A percentile compares a stretch with the other conserved stretches of the same genome.
Conservation (phyloP, 2,888 invertebrate species). For the Limnephilus rhombicus region DNA sequence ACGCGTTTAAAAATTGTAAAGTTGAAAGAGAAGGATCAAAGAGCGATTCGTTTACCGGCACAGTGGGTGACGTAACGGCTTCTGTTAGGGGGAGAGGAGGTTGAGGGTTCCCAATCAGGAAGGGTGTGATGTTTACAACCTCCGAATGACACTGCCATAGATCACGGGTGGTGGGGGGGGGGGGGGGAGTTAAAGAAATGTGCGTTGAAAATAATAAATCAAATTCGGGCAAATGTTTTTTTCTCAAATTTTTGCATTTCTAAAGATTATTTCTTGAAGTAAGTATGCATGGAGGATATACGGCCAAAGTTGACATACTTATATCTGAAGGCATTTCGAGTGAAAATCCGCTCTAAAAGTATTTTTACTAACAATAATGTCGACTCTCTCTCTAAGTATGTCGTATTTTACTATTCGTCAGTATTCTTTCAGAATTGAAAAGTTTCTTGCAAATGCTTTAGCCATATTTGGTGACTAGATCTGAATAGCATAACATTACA, state of each 20-base stretch:
- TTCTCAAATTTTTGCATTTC: neutral
- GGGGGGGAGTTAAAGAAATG: neutral
- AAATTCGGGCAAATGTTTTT: neutral
- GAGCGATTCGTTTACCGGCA: slow-evolving; percentile 49
- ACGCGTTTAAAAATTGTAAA: slow-evolving; percentile 41
- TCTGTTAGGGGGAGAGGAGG: neutral
- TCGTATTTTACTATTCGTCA: no score
- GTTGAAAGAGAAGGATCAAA: slow-evolving; percentile 53
- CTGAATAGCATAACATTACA: no score
- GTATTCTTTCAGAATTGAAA: no score
- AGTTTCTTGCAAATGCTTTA: no score
- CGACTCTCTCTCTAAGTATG: no score
- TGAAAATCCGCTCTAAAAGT: no score
- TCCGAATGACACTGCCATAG: neutral
- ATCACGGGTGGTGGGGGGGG: neutral
- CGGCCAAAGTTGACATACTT: no score
- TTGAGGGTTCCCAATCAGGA: neutral
- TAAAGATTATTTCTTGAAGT: no score
- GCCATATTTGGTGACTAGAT: no score
- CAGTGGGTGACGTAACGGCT: slow-evolving; percentile 50
- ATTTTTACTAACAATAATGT: no score
- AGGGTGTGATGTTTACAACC: neutral
- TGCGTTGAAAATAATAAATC: neutral
- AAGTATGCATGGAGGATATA: no score
- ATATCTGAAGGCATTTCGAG: no score